A percentile compares a stretch with the other conserved stretches of the same genome.
Evolutionary conservation across 2,888 invertebrate genomes (phyloP).

Genomic region (Pegoplata infirma): DNA sequence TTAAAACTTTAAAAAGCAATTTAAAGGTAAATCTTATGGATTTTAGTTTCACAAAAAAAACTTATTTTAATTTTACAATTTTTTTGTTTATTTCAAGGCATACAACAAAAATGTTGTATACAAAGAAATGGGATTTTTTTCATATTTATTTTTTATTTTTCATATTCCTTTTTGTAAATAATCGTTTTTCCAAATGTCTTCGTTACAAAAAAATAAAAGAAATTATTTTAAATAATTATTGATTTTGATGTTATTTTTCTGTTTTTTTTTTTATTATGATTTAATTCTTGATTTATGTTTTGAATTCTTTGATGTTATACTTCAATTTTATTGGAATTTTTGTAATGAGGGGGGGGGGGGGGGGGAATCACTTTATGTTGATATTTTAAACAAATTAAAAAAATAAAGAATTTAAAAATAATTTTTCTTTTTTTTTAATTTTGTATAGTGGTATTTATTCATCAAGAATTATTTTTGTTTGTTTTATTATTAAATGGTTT

Average conservation of each 20-base stretch:
- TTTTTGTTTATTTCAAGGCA: slow-evolving; percentile 64
- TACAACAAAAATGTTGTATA: slow-evolving; percentile 31
- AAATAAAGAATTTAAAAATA: not conserved
- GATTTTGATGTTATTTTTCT: slow-evolving; percentile 26
- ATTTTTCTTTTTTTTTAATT: slow-evolving; percentile 23
- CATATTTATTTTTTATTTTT: slow-evolving; percentile 13
- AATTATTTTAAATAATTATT: slow-evolving; percentile 10
- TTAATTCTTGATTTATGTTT: no score
- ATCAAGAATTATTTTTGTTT: slow-evolving; percentile 43
- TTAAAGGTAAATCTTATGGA: no score
- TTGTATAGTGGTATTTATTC: slow-evolving; percentile 19
- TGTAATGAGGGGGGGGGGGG: not conserved
- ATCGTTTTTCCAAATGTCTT: slow-evolving; percentile 56
- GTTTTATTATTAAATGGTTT: slow-evolving; percentile 66
- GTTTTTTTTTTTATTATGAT: slow-evolving; percentile 31
- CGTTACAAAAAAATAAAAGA: slow-evolving; percentile 47
- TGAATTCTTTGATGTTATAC: not conserved
- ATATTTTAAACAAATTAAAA: slow-evolving; percentile 10
- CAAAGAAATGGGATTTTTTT: slow-evolving; percentile 51
- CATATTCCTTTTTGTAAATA: slow-evolving; percentile 53
- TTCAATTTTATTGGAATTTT: not conserved
- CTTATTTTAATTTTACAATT: slow-evolving; percentile 61
- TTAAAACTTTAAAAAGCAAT: not conserved
- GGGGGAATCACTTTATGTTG: not conserved
- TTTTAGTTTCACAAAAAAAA: not conserved